Evolutionary conservation across 2,797 vertebrate genomes (phyloP).

Genomic region (Varecia variegata): DNA sequence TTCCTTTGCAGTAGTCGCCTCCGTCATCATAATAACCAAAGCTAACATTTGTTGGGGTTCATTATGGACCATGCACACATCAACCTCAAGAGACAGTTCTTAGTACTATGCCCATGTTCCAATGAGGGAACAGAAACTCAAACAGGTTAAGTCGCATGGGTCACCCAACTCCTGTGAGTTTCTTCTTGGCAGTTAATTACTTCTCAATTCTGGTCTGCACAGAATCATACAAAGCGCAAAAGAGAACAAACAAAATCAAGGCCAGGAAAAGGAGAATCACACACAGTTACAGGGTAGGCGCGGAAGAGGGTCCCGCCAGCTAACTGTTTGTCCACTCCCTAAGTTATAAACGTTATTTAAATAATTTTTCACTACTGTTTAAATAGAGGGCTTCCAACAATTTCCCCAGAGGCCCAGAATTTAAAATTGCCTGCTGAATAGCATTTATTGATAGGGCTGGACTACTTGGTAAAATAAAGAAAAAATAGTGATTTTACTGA

Average conservation of each 20-base stretch:
- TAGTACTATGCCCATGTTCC: not conserved
- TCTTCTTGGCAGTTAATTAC: not conserved
- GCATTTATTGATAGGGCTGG: not conserved
- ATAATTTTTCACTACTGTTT: not conserved
- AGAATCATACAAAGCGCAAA: not conserved
- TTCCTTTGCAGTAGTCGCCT: not conserved
- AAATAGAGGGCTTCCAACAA: not conserved
- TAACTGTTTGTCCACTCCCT: not conserved
- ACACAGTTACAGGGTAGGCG: fast-evolving
- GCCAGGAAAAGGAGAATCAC: not conserved
- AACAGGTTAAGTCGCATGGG: no score
- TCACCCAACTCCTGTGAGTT: not conserved
- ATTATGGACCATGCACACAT: not conserved
- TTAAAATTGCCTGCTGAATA: constrained; percentile 9
- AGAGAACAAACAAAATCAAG: not conserved
- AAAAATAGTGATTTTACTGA: not conserved
- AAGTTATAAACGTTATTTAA: not conserved
- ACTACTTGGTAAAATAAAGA: not conserved
- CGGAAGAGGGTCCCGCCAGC: fast-evolving
- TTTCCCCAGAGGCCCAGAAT: not conserved
- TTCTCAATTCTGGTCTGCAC: not conserved
- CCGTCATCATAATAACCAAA: not conserved
- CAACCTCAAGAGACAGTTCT: not conserved
- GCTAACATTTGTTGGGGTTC: not conserved
- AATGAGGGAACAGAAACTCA: not conserved